Percentiles rank a stretch among this genome's conserved stretches.
phyloP scores from a whole-genome alignment of 2,888 invertebrate species.

The Watsonalla cultraria region DNA sequence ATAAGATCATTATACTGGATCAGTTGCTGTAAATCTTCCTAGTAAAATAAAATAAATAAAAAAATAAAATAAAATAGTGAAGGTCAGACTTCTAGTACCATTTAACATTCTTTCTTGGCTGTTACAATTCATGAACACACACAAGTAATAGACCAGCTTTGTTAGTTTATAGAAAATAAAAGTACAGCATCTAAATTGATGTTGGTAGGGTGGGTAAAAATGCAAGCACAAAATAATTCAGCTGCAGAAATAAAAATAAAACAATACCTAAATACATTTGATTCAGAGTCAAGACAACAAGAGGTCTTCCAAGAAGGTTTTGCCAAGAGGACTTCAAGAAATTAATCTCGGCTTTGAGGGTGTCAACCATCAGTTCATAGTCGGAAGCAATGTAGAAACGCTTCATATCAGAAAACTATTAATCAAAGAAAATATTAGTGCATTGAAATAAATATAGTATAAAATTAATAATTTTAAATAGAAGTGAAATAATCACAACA shows the following conservation, averaged over 20 bases:
- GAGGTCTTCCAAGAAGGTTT: conserved; percentile 97
- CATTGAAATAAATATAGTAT: not conserved
- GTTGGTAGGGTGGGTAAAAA: conserved; percentile 18
- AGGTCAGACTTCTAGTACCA: too few relatives aligned
- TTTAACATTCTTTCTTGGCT: too few relatives aligned
- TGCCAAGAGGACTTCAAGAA: conserved; percentile 99
- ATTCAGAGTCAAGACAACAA: conserved; percentile 94
- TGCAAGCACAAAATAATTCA: conserved; percentile 40
- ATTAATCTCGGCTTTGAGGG: conserved; percentile 97
- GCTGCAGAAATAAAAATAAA: conserved; percentile 31
- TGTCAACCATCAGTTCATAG: conserved; percentile 98
- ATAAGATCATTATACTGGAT: too few relatives aligned
- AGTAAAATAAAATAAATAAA: too few relatives aligned
- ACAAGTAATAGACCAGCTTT: conserved; percentile 11
- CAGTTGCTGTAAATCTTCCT: too few relatives aligned
- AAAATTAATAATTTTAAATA: not conserved
- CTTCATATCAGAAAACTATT: conserved; percentile 97
- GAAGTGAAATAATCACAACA: not conserved
- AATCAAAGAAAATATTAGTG: conserved; percentile 35
- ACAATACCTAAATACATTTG: conserved; percentile 91
- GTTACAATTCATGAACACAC: conserved; percentile 8
- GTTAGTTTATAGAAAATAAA: conserved; percentile 4
- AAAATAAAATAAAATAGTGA: too few relatives aligned
- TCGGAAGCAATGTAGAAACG: conserved; percentile 99
- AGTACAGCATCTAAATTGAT: conserved; percentile 6